Base-by-base conservation (phyloP, 2,888 invertebrate species). In the Orthosia incerta region DNA sequence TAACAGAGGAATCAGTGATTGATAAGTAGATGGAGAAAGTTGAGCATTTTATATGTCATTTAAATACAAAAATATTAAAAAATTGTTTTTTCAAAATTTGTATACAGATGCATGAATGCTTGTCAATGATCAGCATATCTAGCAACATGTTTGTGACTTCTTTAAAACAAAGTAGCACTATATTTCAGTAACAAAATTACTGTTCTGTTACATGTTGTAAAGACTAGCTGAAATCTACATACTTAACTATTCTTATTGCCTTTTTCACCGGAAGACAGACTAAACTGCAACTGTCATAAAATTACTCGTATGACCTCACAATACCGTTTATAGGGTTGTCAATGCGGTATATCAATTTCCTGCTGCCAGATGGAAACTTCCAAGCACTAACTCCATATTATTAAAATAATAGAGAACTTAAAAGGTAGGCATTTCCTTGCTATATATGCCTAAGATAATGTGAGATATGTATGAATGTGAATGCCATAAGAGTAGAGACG, bases 231-330 rank as follows among this genome's bases (percentile, higher is more conserved):
- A 16, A 7, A 13, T 51, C 11, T 1, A 53, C 13, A 20, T 53
- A 53, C 23, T 7, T 50, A 0, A 18, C 5, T 39, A 48, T 18
- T 50, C 9, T 13, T 20, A 20, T 3, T 53, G 3, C 4, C 12
- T 61, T 75, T 53, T 60, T 4, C 23, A 61, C 45, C 18, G 31
- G 55, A 50, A 75, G 23, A 16, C 5, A 18, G 12, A 53, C 26
- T 18, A 39, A 72, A 72, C 51, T 61, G 65, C 61, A 82, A 55
- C 62, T 63, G 62, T 76, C 77, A 79, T 62, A 48, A 48, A 77
- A 70, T 53, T 23, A 62, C 57, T 74, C 56, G 0, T 26, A 62
- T 82, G 82, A 70, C 65, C 56, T 62, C 48, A 71, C 60, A 16
- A 31, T 60, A 70, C 50, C 15, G 13, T 50, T 20, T 16, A 20